Evolutionary conservation across 53 echinoderm and acorn worm genomes (phyloP), one percentile per base, ranked within the genome.

Genomic region (Holothuria leucospilota): DNA sequence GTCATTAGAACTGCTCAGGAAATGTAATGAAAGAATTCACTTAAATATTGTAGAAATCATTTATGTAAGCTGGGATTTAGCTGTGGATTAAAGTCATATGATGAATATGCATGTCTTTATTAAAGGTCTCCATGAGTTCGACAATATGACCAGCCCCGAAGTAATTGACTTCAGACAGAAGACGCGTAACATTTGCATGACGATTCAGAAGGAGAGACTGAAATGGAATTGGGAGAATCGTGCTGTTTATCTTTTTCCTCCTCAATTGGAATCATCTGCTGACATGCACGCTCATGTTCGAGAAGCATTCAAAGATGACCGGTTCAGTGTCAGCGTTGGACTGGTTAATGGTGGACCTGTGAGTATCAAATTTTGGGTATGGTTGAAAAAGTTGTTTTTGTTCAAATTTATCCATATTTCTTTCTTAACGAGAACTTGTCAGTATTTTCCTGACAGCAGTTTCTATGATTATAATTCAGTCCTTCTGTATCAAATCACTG

Each of bases 121-220:
- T 21, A 6, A 15, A 96, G 97, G 93, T 82, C 93, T 95, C 13
- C 95, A 96, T 71, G 97, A 96, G 42, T 96, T 89, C 86, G 97
- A 96, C 86, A 69, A 85, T 77, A 91, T 96, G 91, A 96, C 95
- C 72, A 94, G 94, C 60, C 91, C 89, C 13, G 97, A 96, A 66
- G 93, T 96, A 12, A 77, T 91, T 51, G 97, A 96, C 78, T 96
- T 95, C 84, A 88, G 97, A n/a, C 84, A 86, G 58, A 95, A 93
- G 68, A 94, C 89, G 65, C 86, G 89, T 11, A 82, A 88, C 24
- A 91, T 93, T 71, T 92, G 88, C 62, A 89, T 92, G 88, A 40
- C 86, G 0, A 91, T 96, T 18, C 93, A 94, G 64, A 90, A 87
- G 63, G 86, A 92, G 29, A 84, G 95, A 13, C 69, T 88, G 60